These are phyloP conservation scores for Epicampocera succincta DNA, from an alignment of 2,888 invertebrate species.

Conservation along the genomic window DNA sequence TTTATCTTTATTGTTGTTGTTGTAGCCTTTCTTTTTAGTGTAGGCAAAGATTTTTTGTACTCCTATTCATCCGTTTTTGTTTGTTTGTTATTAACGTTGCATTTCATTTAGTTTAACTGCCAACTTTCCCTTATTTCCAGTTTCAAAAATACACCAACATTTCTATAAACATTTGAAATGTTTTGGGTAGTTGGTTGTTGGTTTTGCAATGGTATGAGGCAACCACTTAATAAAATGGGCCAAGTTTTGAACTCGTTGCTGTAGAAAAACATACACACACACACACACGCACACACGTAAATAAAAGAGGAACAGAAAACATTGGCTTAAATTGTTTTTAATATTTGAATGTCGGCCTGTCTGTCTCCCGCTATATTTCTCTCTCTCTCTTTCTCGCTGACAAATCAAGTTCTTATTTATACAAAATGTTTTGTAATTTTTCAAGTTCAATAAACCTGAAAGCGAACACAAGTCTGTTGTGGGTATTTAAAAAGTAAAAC, in stretches of 20 bases:
- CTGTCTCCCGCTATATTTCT: too few species aligned
- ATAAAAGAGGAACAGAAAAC: not conserved
- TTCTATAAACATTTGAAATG: constrained; percentile 2
- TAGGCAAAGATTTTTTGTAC: constrained; percentile 29
- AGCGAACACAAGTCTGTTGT: not conserved
- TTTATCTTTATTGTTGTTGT: constrained; percentile 30
- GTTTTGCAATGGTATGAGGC: not conserved
- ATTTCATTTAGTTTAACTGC: constrained; percentile 3
- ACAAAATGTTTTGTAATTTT: too few species aligned
- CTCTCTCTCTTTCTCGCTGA: not conserved
- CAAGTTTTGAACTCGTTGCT: constrained; percentile 8
- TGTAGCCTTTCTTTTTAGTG: constrained; percentile 50
- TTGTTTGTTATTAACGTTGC: not conserved
- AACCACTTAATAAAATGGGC: not conserved
- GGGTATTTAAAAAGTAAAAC: too few species aligned
- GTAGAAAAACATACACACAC: not conserved
- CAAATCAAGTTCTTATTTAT: not conserved
- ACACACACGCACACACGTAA: too few species aligned
- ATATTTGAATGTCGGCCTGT: constrained; percentile 1
- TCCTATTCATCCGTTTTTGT: too few species aligned
- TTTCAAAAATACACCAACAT: constrained; percentile 15
- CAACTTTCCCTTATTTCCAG: constrained; percentile 36
- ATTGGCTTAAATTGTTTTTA: not conserved
- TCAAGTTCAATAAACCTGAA: constrained; percentile 10
- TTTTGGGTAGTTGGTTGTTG: constrained; percentile 11